phyloP scores from a whole-genome alignment of 2,888 invertebrate species.

The Hirtodrosophila trivittata region DNA sequence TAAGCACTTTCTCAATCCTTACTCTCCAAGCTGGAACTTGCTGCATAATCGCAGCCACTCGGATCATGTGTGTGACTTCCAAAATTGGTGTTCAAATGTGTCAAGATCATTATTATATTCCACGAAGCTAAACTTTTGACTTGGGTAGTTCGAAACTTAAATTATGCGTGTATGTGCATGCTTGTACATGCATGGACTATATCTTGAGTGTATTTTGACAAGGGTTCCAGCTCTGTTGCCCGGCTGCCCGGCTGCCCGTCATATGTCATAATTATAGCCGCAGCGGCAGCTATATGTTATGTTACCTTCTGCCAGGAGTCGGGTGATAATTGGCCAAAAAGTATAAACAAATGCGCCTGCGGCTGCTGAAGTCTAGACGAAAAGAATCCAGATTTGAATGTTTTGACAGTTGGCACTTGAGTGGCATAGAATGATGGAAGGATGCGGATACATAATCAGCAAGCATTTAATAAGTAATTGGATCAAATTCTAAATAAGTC shows the following conservation, averaged over 20 bases:
- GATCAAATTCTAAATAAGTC: too few species aligned
- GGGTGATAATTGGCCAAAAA: conserved; percentile 59
- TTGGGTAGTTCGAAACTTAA: conserved; percentile 37
- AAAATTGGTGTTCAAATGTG: conserved; percentile 72
- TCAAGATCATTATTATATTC: conserved; percentile 70
- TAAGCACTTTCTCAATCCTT: conserved; percentile 2
- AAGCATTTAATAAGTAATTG: conserved; percentile 2
- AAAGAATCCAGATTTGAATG: conserved; percentile 48
- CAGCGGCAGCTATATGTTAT: conserved; percentile 33
- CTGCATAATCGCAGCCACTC: too few species aligned
- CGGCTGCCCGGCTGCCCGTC: conserved; percentile 43
- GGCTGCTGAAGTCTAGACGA: conserved; percentile 68
- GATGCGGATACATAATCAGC: background rate
- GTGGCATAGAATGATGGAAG: conserved; percentile 26
- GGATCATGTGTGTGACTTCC: conserved; percentile 63
- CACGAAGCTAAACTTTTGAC: conserved; percentile 52
- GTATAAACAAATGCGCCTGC: conserved; percentile 51
- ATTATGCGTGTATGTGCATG: conserved; percentile 39
- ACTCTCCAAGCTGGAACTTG: background rate
- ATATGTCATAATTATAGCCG: conserved; percentile 75
- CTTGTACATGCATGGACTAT: background rate
- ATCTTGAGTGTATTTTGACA: conserved; percentile 54
- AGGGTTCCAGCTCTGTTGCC: conserved; percentile 46
- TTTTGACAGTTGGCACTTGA: conserved; percentile 72
- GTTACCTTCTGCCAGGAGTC: conserved; percentile 22